Evolutionary conservation across 2,888 invertebrate genomes (phyloP).

Genomic region (Aphodius sticticus): DNA sequence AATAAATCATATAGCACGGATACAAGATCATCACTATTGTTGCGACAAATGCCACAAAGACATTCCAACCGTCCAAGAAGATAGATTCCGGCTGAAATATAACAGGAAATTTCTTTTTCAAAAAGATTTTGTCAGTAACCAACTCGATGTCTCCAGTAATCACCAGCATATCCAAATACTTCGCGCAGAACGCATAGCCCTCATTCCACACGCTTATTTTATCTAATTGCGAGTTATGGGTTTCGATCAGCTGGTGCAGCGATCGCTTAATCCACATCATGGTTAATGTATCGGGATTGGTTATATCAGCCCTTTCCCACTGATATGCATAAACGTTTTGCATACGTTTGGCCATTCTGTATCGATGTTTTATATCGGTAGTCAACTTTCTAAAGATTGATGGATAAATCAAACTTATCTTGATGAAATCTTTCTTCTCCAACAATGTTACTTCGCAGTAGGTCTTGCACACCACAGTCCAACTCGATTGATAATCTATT

Average conservation of each 20-base stretch:
- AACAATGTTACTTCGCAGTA: conserved; percentile 44
- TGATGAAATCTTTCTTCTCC: conserved; percentile 39
- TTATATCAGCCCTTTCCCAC: conserved; percentile 10
- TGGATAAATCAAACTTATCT: conserved; percentile 40
- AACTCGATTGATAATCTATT: conserved; percentile 39
- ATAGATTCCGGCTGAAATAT: conserved; percentile 47
- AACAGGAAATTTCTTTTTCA: conserved; percentile 43
- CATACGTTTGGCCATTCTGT: conserved; percentile 29
- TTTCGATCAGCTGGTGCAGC: conserved; percentile 30
- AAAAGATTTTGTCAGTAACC: conserved; percentile 44
- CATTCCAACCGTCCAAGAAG: conserved; percentile 43
- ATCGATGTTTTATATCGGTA: conserved; percentile 33
- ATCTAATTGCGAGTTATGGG: conserved; percentile 5
- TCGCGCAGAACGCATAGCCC: conserved; percentile 37
- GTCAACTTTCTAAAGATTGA: conserved; percentile 35
- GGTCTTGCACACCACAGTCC: conserved; percentile 44
- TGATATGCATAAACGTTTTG: conserved; percentile 16
- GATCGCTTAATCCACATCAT: conserved; percentile 38
- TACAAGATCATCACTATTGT: conserved; percentile 35
- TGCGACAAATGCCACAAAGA: conserved; percentile 31
- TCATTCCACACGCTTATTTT: conserved; percentile 4
- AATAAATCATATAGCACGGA: conserved; percentile 40
- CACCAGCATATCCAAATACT: conserved; percentile 42
- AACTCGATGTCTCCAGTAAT: conserved; percentile 44
- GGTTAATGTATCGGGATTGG: conserved; percentile 31